Conservation (phyloP, 2,797 vertebrate genomes). For the Syngnathus acus region DNA sequence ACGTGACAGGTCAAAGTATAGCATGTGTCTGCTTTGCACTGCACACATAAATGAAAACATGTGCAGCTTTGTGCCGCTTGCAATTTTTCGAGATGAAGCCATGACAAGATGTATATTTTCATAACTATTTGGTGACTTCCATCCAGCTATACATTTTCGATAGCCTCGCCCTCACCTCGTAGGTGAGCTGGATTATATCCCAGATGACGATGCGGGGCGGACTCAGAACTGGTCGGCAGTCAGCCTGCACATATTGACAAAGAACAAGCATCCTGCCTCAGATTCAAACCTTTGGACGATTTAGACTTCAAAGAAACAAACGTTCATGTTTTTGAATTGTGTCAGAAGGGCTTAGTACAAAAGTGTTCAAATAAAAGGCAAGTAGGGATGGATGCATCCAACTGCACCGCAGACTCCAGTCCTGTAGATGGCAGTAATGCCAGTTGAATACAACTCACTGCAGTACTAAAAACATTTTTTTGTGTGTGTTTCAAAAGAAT, state of each 20-base stretch:
- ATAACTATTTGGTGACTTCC: slow-evolving; percentile 11
- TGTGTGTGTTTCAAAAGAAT: too few species aligned
- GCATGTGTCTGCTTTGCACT: slow-evolving; percentile 1
- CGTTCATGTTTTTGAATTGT: neutral
- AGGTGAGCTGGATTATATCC: neutral
- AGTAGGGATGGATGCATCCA: neutral
- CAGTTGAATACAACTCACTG: neutral
- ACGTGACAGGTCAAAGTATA: slow-evolving; percentile 39
- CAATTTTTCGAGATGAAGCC: slow-evolving; percentile 8
- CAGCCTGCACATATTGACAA: neutral
- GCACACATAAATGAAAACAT: slow-evolving; percentile 45
- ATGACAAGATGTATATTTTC: slow-evolving; percentile 23
- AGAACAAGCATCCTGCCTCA: neutral
- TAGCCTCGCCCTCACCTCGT: slow-evolving; percentile 3
- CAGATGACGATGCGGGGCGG: neutral
- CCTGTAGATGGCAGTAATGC: neutral
- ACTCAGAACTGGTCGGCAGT: neutral
- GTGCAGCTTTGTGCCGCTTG: slow-evolving; percentile 41
- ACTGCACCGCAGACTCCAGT: neutral
- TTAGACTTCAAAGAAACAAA: neutral
- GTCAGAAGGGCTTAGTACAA: neutral
- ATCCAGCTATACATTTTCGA: neutral
- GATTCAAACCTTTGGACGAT: neutral
- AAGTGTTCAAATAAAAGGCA: neutral
- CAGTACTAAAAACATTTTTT: too few species aligned